These are phyloP conservation scores for Saturnia pavonia DNA, from an alignment of 2,888 invertebrate species.

Conservation along the genomic window DNA sequence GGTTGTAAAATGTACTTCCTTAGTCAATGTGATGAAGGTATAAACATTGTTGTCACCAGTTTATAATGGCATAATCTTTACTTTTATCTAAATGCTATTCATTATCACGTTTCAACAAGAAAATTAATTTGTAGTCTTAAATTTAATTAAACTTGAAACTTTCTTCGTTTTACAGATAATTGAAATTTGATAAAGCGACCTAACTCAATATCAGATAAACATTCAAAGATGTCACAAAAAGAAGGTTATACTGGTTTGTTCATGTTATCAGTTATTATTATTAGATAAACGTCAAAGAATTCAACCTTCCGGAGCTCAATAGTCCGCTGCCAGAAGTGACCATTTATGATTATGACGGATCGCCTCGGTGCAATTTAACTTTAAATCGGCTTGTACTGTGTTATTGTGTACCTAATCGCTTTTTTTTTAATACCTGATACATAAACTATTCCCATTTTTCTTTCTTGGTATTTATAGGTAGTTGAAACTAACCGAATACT, in stretches of 20 bases:
- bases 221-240: neutral
- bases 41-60: neutral
- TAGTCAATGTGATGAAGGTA: neutral
- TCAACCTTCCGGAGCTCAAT: conserved; percentile 8
- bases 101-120: neutral
- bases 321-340: conserved; percentile 9
- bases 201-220: neutral
- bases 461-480: neutral
- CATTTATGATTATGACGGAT: conserved; percentile 9
- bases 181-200: neutral
- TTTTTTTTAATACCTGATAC: neutral
- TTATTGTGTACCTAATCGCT: neutral
- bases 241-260: neutral
- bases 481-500: too few species aligned
- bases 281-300: conserved; percentile 13
- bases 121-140: neutral
- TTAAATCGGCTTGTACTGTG: neutral
- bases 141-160: neutral
- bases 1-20: neutral
- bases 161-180: neutral
- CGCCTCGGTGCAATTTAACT: neutral
- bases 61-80: neutral
- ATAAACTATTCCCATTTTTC: neutral
- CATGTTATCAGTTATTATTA: neutral
- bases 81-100: neutral